Evolutionary conservation across 2,797 vertebrate species (phyloP).

Genomic region (Oryzias sinensis): DNA sequence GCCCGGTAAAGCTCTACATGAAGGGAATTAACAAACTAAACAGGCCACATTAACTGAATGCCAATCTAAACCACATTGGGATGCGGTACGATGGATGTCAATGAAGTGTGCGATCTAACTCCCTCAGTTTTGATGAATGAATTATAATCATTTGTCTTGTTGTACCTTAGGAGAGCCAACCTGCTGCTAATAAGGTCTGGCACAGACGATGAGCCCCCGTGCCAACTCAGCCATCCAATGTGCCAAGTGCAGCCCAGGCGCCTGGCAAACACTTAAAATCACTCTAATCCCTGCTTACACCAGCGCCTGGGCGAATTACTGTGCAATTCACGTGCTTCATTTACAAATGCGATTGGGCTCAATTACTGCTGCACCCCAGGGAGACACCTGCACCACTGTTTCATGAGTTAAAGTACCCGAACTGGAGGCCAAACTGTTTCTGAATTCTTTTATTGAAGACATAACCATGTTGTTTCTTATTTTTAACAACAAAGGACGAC

Average conservation of each 20-base stretch:
- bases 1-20: constrained; percentile 11
- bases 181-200: constrained; percentile 40
- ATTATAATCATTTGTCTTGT: constrained; percentile 60
- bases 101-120: constrained; percentile 44
- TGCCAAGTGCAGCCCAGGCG: constrained; percentile 49
- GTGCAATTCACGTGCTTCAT: constrained; percentile 43
- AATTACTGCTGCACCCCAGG: constrained; percentile 5
- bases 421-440: background rate
- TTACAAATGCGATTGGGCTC: constrained; percentile 43
- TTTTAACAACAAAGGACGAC: background rate
- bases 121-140: constrained; percentile 29
- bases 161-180: constrained; percentile 17
- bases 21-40: constrained; percentile 1
- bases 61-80: constrained; percentile 15
- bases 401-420: constrained; percentile 9
- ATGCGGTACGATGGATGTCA: constrained; percentile 16
- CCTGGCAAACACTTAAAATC: constrained; percentile 64
- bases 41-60: constrained; percentile 14
- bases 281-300: constrained; percentile 49
- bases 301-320: constrained; percentile 41
- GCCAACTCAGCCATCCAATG: constrained; percentile 66
- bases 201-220: constrained; percentile 20
- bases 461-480: background rate
- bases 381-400: constrained; percentile 35
- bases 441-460: background rate